Conservation (phyloP, 2,113 vertebrate species). For the Eurystomus gularis region DNA sequence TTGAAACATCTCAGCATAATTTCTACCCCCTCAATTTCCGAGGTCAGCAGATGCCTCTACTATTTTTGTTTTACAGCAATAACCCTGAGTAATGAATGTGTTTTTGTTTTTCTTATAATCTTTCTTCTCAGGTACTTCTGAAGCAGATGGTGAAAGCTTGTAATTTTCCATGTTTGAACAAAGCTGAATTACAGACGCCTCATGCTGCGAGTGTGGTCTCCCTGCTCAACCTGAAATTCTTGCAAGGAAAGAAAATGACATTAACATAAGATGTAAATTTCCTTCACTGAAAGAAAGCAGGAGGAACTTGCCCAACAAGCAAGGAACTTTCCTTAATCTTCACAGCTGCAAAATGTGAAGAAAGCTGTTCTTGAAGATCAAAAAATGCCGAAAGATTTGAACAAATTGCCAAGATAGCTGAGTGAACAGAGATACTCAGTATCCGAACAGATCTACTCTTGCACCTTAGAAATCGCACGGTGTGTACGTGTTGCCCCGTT, state of each 20-base stretch:
- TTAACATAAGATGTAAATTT: neutral
- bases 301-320: neutral
- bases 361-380: neutral
- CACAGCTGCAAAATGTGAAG: neutral
- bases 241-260: neutral
- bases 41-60: neutral
- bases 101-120: neutral
- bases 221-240: neutral
- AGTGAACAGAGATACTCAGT: neutral
- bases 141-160: slow-evolving; percentile 6
- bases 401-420: neutral
- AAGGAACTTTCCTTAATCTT: neutral
- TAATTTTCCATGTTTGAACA: neutral
- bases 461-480: neutral
- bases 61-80: neutral
- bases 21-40: neutral
- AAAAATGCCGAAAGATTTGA: neutral
- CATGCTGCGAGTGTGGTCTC: neutral
- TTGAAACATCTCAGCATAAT: neutral
- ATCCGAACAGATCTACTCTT: neutral
- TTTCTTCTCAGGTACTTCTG: neutral
- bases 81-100: neutral
- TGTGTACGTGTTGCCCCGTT: neutral
- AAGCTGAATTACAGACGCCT: neutral
- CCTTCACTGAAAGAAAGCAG: neutral